These are phyloP conservation scores for Dasysyrphus albostriatus DNA, from an alignment of 2,888 invertebrate species.

Conservation along the genomic window DNA sequence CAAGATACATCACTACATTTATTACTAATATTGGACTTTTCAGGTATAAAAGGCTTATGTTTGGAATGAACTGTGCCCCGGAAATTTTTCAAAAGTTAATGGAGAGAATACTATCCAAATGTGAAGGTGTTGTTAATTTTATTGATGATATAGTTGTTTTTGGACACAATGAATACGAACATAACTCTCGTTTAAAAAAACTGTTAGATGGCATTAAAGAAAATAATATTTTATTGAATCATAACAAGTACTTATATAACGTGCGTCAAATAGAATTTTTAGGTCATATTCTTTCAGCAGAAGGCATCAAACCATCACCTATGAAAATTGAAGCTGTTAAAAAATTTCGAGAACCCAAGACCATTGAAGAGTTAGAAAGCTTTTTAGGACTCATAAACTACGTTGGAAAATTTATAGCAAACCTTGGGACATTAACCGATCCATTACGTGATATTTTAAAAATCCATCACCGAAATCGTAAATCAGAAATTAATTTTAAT, in stretches of 20 bases:
- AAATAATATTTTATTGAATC: background rate
- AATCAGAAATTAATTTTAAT: background rate
- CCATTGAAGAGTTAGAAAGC: background rate
- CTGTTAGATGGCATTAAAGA: background rate
- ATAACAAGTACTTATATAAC: background rate
- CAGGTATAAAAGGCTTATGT: constrained; percentile 13
- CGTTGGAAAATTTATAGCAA: background rate
- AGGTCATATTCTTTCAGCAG: background rate
- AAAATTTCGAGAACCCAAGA: background rate
- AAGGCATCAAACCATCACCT: constrained; percentile 2
- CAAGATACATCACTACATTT: background rate
- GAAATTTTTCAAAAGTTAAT: background rate
- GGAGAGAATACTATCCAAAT: background rate
- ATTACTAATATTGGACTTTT: background rate
- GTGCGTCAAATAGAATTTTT: background rate
- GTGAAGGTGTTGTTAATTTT: constrained; percentile 12
- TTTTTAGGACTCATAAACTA: background rate
- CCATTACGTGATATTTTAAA: constrained; percentile 1
- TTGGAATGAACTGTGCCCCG: background rate
- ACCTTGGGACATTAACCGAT: background rate
- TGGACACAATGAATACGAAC: constrained; percentile 1
- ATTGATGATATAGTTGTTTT: constrained; percentile 15
- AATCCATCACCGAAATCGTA: background rate
- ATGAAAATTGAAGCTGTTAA: background rate
- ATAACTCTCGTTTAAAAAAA: constrained; percentile 2